These are phyloP conservation scores for Sipha flava DNA, from an alignment of 1,140 invertebrate species.

Conservation along the genomic window DNA sequence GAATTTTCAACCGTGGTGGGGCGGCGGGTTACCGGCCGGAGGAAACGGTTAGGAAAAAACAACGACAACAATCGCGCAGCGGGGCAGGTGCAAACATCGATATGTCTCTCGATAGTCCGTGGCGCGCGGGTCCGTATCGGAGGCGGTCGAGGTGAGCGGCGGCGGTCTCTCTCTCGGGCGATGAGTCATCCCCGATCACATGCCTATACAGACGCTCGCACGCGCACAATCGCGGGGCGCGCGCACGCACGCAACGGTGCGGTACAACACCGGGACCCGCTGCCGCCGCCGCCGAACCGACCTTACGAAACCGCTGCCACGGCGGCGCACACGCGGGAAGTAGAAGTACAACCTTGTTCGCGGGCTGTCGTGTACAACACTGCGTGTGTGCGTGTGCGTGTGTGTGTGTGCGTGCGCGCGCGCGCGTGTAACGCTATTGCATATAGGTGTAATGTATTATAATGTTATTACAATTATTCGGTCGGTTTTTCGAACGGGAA, in stretches of 20 bases:
- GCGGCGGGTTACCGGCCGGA: no score
- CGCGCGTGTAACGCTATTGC: no score
- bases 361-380: background rate
- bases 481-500: no score
- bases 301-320: constrained; percentile 5
- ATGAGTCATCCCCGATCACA: constrained; percentile 21
- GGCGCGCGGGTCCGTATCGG: background rate
- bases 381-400: no score
- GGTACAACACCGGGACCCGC: background rate
- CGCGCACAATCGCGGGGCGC: background rate
- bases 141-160: background rate
- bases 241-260: background rate
- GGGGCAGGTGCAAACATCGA: no score
- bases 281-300: constrained; percentile 23
- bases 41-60: no score
- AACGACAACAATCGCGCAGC: no score
- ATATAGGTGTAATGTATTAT: no score
- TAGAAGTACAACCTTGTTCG: background rate
- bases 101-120: background rate
- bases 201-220: constrained; percentile 9
- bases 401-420: no score
- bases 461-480: no score
- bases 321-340: background rate
- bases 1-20: no score
- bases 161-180: background rate